Conservation (phyloP, 2,888 invertebrate species). For the Pedicia rivosa region DNA sequence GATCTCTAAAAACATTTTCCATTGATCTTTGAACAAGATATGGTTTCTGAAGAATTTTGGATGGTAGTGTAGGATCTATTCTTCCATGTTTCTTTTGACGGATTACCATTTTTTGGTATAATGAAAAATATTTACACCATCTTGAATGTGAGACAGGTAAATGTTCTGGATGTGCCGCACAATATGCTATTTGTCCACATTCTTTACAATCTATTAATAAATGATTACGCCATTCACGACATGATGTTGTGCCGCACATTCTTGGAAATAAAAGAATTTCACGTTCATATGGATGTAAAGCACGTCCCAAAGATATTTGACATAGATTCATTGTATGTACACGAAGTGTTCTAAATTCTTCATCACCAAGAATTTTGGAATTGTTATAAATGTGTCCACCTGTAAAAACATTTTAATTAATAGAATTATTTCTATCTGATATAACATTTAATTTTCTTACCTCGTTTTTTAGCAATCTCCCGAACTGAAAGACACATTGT, state of each 20-base stretch:
- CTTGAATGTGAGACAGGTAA: constrained; percentile 34
- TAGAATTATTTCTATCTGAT: background rate
- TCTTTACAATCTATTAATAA: constrained; percentile 36
- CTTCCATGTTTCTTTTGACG: constrained; percentile 42
- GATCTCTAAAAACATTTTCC: constrained; percentile 8
- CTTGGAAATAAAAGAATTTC: constrained; percentile 52
- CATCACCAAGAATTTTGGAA: constrained; percentile 33
- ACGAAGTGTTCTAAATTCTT: constrained; percentile 44
- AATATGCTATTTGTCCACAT: constrained; percentile 45
- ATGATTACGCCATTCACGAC: constrained; percentile 37
- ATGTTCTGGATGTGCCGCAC: constrained; percentile 35
- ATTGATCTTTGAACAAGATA: constrained; percentile 6
- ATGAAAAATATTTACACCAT: constrained; percentile 46
- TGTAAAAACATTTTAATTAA: constrained; percentile 15
- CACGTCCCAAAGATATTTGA: constrained; percentile 39
- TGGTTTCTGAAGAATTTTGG: constrained; percentile 25
- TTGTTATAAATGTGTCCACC: constrained; percentile 39
- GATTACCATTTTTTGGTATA: constrained; percentile 41
- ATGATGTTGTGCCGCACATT: constrained; percentile 37
- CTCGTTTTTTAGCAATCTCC: constrained; percentile 38
- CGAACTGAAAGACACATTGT: constrained; percentile 42
- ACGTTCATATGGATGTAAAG: constrained; percentile 46
- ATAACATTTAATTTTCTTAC: constrained; percentile 21
- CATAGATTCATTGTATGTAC: constrained; percentile 43
- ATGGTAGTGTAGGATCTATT: constrained; percentile 40